These are phyloP conservation scores for Brachypteracias leptosomus DNA, from an alignment of 2,113 vertebrate genomes.

Conservation along the genomic window DNA sequence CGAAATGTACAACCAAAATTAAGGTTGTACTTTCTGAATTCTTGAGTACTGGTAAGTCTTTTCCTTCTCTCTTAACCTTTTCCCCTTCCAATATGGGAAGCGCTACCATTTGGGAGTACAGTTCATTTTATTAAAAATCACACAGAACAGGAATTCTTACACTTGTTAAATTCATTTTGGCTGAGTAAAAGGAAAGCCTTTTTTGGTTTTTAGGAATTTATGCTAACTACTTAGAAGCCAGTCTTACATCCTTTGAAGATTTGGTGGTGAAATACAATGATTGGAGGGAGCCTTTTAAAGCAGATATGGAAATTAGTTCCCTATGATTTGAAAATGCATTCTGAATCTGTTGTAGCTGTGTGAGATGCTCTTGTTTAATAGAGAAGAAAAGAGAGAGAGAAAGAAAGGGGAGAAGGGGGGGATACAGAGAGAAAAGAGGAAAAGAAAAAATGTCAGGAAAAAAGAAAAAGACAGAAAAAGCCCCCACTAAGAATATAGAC, in stretches of 20 bases:
- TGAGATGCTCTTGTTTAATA: constrained; percentile 2
- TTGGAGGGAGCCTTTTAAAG: background rate
- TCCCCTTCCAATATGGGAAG: background rate
- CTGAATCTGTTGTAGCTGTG: background rate
- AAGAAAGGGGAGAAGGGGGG: background rate
- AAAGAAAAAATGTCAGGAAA: background rate
- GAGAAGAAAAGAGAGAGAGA: background rate
- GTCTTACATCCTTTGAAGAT: constrained; percentile 28
- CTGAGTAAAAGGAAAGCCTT: background rate
- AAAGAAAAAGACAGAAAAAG: background rate
- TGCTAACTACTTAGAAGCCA: constrained; percentile 11
- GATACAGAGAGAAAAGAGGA: background rate
- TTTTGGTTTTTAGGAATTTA: constrained; percentile 2
- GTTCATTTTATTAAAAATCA: background rate
- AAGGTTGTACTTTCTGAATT: background rate
- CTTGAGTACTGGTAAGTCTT: background rate
- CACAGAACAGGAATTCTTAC: background rate
- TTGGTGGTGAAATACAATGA: constrained; percentile 25
- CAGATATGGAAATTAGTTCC: constrained; percentile 12
- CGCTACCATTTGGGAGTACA: background rate
- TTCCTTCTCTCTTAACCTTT: background rate
- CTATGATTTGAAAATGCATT: background rate
- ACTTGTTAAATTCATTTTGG: constrained; percentile 19
- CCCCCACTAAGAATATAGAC: background rate
- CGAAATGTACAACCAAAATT: background rate